Evolutionary conservation across 2,797 vertebrate species (phyloP).

Genomic region (Mallotus villosus): DNA sequence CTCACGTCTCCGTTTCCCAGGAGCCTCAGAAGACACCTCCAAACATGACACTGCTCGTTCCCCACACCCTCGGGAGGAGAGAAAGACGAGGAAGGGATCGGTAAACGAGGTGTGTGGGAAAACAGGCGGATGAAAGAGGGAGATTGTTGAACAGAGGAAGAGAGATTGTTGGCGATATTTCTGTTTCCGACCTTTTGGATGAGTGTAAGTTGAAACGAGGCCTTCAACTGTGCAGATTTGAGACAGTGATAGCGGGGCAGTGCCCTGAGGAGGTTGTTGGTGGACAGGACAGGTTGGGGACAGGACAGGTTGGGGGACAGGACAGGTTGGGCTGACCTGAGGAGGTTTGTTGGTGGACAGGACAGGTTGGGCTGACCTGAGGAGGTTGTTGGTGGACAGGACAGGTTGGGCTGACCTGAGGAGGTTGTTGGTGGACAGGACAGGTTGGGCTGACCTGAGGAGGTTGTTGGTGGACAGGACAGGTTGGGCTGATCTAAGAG

Average conservation of each 20-base stretch:
- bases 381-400: too few relatives aligned
- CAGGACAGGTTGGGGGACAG: too few relatives aligned
- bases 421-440: too few relatives aligned
- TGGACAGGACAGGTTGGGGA: too few relatives aligned
- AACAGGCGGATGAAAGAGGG: slow-evolving; percentile 41
- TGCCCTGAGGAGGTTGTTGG: too few relatives aligned
- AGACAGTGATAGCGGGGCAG: slow-evolving; percentile 40
- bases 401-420: too few relatives aligned
- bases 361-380: too few relatives aligned
- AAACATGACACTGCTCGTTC: slow-evolving; percentile 39
- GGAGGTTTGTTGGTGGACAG: too few relatives aligned
- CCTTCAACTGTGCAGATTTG: slow-evolving; percentile 25
- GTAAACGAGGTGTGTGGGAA: slow-evolving; percentile 59
- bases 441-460: too few relatives aligned
- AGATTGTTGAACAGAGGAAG: slow-evolving; percentile 34
- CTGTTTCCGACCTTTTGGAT: slow-evolving; percentile 57
- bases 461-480: too few relatives aligned
- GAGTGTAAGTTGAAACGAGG: slow-evolving; percentile 47
- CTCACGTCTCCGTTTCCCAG: slow-evolving; percentile 59
- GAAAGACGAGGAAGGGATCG: slow-evolving; percentile 62
- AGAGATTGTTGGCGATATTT: slow-evolving; percentile 47
- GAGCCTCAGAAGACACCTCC: slow-evolving; percentile 36
- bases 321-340: too few relatives aligned
- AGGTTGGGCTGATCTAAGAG: too few relatives aligned
- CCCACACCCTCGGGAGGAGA: slow-evolving; percentile 51